Percentiles rank a stretch among this genome's conserved stretches.
Conservation (phyloP, 2,888 invertebrate species). For the Aethes cnicana region DNA sequence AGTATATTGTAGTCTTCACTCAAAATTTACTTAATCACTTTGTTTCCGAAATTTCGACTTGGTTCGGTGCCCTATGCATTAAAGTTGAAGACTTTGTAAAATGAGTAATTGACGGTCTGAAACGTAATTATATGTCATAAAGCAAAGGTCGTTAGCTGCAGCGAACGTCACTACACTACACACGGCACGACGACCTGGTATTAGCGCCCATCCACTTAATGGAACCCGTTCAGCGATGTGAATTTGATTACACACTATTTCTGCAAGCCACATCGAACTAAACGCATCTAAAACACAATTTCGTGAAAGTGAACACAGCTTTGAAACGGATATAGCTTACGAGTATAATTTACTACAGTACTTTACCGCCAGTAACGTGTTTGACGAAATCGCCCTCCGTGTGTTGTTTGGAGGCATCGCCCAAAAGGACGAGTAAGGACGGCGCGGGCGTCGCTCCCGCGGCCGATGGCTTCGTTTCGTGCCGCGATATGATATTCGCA, state of each 20-base stretch:
- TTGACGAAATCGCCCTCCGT: constrained; percentile 37
- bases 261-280: too few relatives aligned
- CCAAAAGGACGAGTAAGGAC: constrained; percentile 71
- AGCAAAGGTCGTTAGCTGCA: constrained; percentile 50
- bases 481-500: constrained; percentile 44
- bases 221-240: too few relatives aligned
- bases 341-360: too few relatives aligned
- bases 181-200: constrained; percentile 3
- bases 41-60: constrained; percentile 37
- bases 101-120: constrained; percentile 52
- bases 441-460: constrained; percentile 64
- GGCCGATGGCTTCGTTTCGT: constrained; percentile 38
- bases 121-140: constrained; percentile 58
- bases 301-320: too few relatives aligned
- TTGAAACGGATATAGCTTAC: too few relatives aligned
- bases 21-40: constrained; percentile 37
- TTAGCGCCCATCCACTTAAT: not conserved
- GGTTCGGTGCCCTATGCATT: constrained; percentile 42
- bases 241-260: too few relatives aligned
- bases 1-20: too few relatives aligned
- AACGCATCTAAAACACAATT: too few relatives aligned
- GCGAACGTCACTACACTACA: constrained; percentile 33
- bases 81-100: constrained; percentile 51
- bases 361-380: too few relatives aligned
- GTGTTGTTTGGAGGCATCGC: constrained; percentile 46